Base-by-base conservation (phyloP, 1,140 invertebrate species). In the fruit fly (Drosophila melanogaster) region DNA sequence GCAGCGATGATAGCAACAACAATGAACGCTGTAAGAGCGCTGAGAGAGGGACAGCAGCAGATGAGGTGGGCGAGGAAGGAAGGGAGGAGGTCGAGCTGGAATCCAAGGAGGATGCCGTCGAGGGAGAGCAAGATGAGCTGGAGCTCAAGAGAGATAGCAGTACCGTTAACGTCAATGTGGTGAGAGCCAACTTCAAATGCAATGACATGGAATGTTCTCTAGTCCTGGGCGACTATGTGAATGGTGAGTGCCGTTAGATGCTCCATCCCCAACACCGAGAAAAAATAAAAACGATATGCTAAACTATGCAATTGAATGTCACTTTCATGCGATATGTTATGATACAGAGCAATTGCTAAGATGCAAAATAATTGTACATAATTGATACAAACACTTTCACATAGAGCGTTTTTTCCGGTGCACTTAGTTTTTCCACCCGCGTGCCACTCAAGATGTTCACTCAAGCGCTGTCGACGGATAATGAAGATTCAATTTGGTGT, bases 171-270 rank as follows among this genome's bases (percentile, higher is more conserved):
- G 57, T 76, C 40, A 80, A 69, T 53, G 46, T 80, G 54, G 78
- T 80, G 62, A 70, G 71, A 49, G 67, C 79, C 19, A 81, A 81
- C 65, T 81, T 81, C 22, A 72, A 81, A 57, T 81, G 79, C 74
- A 67, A 81, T 46, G 79, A 81, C 61, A 73, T 81, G 79, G 79
- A 81, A 62, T 81, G 79, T 62, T 81, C 79, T 22, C 62, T 81
- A 17, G 59, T 81, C 26, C 59, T 81, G 40, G 67, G 67, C 22
- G 79, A 81, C 67, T 81, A 81, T 56, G 79, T 81, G 14, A 81
- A 81, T 59, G 74, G 79, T 81, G 49, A 81, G 79, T 81, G 40
- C 19, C 11, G 19, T 64, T 67, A 47, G 19, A 37, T 26, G 14
- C 22, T 17, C 35, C 47, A 35, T 22, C 30, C 50, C 14, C 6